Evolutionary conservation across 2,888 invertebrate genomes (phyloP).

Genomic region (Parnassius orleans): DNA sequence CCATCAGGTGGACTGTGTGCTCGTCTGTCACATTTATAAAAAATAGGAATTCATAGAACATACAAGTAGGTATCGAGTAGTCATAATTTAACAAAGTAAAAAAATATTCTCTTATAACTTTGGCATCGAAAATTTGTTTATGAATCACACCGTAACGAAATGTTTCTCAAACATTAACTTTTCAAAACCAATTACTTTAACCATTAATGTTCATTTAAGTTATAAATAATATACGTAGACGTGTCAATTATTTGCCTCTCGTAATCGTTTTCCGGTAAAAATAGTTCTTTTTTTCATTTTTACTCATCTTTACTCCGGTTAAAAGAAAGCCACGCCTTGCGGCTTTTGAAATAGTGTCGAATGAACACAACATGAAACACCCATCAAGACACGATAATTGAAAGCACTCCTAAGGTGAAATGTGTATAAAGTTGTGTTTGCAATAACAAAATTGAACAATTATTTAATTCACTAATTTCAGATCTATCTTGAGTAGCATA

Average conservation of each 20-base stretch:
- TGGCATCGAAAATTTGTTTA: constrained; percentile 28
- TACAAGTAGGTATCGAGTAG: too few species aligned
- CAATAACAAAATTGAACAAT: constrained; percentile 18
- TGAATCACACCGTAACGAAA: constrained; percentile 40
- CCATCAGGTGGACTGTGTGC: too few species aligned
- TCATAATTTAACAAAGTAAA: too few species aligned
- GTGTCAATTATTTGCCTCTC: constrained; percentile 68
- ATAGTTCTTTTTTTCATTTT: constrained; percentile 36
- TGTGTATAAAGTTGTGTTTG: constrained; percentile 42
- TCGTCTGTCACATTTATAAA: too few species aligned
- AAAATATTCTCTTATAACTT: too few species aligned
- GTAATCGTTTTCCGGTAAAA: constrained; percentile 58
- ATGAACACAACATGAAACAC: constrained; percentile 49
- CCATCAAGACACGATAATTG: constrained; percentile 37
- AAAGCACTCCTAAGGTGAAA: constrained; percentile 40
- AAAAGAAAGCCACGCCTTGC: constrained; percentile 57
- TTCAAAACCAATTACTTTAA: constrained; percentile 72
- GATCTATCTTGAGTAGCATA: constrained; percentile 40
- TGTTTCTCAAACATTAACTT: constrained; percentile 58
- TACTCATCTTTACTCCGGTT: constrained; percentile 46
- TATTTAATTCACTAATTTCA: constrained; percentile 32
- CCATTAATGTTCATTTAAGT: constrained; percentile 68
- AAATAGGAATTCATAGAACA: too few species aligned
- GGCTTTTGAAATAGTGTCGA: constrained; percentile 43
- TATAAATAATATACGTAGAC: constrained; percentile 76